A percentile compares a stretch with the other conserved stretches of the same genome.
phyloP scores from a whole-genome alignment of 2,113 vertebrate genomes.

The Clinocottus analis region DNA sequence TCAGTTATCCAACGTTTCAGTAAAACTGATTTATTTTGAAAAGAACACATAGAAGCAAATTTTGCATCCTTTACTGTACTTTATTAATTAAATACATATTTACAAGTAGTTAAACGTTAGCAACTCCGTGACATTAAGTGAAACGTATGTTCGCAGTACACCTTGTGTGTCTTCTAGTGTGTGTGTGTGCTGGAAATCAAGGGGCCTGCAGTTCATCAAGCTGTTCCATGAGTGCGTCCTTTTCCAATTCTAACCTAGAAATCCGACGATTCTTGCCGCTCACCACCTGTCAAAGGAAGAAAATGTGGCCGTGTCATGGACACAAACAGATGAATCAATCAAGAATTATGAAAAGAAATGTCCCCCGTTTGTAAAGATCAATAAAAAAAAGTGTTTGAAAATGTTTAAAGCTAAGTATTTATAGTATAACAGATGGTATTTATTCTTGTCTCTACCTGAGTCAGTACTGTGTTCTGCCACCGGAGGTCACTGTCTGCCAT shows the following conservation, averaged over 20 bases:
- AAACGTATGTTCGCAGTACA: constrained; percentile 21
- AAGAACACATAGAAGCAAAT: constrained; percentile 2
- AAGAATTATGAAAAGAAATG: background rate
- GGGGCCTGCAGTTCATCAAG: constrained; percentile 54
- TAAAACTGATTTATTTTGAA: background rate
- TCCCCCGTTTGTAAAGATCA: background rate
- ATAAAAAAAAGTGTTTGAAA: background rate
- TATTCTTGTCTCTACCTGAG: constrained; percentile 59
- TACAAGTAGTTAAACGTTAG: constrained; percentile 54
- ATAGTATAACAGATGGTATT: too few species aligned
- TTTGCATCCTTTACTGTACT: constrained; percentile 21
- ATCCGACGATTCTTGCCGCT: constrained; percentile 76
- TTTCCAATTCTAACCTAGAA: constrained; percentile 76
- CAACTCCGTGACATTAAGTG: background rate
- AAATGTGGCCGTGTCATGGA: background rate
- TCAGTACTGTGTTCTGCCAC: constrained; percentile 78
- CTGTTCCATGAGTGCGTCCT: constrained; percentile 66
- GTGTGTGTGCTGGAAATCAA: constrained; percentile 15
- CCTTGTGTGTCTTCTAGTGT: background rate
- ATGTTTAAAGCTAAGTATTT: too few species aligned
- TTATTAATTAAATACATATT: constrained; percentile 74
- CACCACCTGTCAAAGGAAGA: constrained; percentile 67
- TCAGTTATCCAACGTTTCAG: background rate
- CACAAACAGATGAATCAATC: background rate
- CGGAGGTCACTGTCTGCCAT: constrained; percentile 76